A percentile compares a stretch with the other conserved stretches of the same genome.
Evolutionary conservation across 2,113 vertebrate species (phyloP).

Genomic region (Hirundichthys speculiger): DNA sequence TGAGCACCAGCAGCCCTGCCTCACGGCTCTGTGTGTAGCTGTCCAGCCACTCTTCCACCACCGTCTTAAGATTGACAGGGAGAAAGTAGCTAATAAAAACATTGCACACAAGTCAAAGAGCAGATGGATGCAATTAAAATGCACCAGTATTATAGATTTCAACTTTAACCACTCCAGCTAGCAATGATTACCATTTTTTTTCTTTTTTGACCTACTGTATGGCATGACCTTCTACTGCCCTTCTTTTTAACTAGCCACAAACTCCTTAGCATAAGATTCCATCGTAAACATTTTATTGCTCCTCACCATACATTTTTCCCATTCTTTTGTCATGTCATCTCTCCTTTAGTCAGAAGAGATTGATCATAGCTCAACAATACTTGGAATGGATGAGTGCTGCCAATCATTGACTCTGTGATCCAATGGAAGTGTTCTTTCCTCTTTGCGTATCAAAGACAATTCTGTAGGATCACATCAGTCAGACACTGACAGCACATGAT

Average conservation of each 20-base stretch:
- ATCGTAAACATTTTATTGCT: constrained; percentile 16
- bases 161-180: neutral
- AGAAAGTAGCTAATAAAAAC: constrained; percentile 51
- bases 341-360: constrained; percentile 27
- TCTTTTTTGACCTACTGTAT: constrained; percentile 1
- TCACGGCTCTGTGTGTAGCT: constrained; percentile 84
- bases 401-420: constrained; percentile 59
- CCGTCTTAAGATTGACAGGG: constrained; percentile 70
- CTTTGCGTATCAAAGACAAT: constrained; percentile 56
- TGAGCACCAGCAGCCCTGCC: constrained; percentile 82
- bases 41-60: constrained; percentile 92
- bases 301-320: constrained; percentile 10
- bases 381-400: constrained; percentile 49
- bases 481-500: constrained; percentile 66
- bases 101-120: constrained; percentile 17
- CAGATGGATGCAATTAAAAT: constrained; percentile 6
- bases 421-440: constrained; percentile 34
- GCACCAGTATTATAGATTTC: constrained; percentile 8
- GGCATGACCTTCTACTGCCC: too few relatives aligned
- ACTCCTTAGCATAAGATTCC: neutral
- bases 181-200: neutral
- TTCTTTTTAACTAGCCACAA: too few relatives aligned
- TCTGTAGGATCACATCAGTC: constrained; percentile 64
- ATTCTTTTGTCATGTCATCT: constrained; percentile 23
- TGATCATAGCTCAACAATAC: constrained; percentile 46